Conservation (phyloP, 2,888 invertebrate genomes). For the Polymixis lichenea region DNA sequence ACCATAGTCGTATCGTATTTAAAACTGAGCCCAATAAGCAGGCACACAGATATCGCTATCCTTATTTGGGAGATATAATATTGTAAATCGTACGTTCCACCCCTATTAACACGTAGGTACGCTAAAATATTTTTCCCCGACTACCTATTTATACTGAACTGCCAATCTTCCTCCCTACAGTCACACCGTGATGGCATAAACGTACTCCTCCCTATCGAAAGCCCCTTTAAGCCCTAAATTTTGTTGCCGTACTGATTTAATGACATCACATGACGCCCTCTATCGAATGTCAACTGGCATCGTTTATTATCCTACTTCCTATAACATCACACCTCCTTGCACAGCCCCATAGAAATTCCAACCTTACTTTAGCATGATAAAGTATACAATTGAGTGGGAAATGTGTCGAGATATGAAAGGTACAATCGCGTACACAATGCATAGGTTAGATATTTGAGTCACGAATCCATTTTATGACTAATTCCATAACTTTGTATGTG, state of each 20-base stretch:
- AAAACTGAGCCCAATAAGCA: background rate
- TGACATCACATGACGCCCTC: conserved; percentile 89
- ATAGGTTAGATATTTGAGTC: conserved; percentile 90
- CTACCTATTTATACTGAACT: conserved; percentile 54
- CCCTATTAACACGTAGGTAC: conserved; percentile 57
- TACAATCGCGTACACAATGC: conserved; percentile 71
- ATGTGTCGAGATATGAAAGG: conserved; percentile 47
- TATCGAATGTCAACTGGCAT: conserved; percentile 90
- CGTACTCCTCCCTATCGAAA: conserved; percentile 76
- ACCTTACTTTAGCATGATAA: background rate
- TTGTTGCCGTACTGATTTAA: conserved; percentile 89
- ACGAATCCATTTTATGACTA: conserved; percentile 91
- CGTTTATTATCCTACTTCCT: conserved; percentile 69
- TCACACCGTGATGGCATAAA: conserved; percentile 67
- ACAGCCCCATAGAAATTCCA: conserved; percentile 25
- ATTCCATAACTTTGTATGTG: conserved; percentile 91
- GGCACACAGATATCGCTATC: background rate
- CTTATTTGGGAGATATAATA: background rate
- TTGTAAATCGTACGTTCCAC: conserved; percentile 14
- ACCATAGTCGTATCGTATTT: too few species aligned
- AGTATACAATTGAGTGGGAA: conserved; percentile 48
- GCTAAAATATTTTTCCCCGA: conserved; percentile 58
- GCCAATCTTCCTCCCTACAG: conserved; percentile 65
- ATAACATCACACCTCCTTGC: conserved; percentile 59
- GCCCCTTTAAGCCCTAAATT: conserved; percentile 86